Conservation (phyloP, 1,140 invertebrate genomes). For the Drepana arcuata region DNA sequence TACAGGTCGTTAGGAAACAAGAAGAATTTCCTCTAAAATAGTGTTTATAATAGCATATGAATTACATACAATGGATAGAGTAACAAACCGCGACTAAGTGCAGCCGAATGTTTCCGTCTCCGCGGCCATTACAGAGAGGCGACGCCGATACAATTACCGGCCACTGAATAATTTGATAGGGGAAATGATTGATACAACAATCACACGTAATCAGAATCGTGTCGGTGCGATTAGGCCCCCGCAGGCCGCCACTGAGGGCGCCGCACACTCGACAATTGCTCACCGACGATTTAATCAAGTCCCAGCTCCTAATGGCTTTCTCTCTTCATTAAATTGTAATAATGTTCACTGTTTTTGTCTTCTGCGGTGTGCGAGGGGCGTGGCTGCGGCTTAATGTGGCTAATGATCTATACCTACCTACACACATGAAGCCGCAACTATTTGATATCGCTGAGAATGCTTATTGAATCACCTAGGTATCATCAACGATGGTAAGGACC, state of each 20-base stretch:
- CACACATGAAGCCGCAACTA: slow-evolving; percentile 1
- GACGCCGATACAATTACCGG: slow-evolving; percentile 57
- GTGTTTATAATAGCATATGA: slow-evolving; percentile 45
- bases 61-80: slow-evolving; percentile 45
- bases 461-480: no score
- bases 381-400: slow-evolving; percentile 13
- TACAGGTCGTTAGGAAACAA: no score
- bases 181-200: slow-evolving; percentile 70
- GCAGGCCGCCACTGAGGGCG: slow-evolving; percentile 38
- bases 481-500: no score
- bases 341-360: slow-evolving; percentile 56
- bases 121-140: slow-evolving; percentile 37
- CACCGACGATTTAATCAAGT: slow-evolving; percentile 65
- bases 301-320: slow-evolving; percentile 56
- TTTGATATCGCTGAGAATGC: no score
- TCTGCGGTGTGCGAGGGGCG: slow-evolving; percentile 25
- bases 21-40: slow-evolving; percentile 20
- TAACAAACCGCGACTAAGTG: slow-evolving; percentile 67
- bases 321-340: slow-evolving; percentile 69
- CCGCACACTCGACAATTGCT: slow-evolving; percentile 47
- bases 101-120: slow-evolving; percentile 46
- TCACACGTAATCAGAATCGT: slow-evolving; percentile 65
- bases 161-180: slow-evolving; percentile 68
- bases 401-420: slow-evolving; percentile 8
- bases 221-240: slow-evolving; percentile 52